phyloP scores from a whole-genome alignment of 2,888 invertebrate genomes.

The Caenorhabditis doughertyi region DNA sequence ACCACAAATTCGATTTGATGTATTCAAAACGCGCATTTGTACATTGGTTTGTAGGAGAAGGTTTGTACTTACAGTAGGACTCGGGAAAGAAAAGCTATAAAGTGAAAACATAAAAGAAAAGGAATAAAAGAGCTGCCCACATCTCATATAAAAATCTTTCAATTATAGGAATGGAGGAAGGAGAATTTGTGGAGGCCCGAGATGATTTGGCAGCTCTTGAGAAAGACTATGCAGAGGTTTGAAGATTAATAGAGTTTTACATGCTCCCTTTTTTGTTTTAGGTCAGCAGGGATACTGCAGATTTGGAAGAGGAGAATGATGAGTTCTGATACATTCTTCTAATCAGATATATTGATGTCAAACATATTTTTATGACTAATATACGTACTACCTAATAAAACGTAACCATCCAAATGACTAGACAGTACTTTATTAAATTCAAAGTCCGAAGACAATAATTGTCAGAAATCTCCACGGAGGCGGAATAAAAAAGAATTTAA shows the following conservation, averaged over 20 bases:
- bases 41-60: slow-evolving; percentile 74
- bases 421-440: too few relatives aligned
- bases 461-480: too few relatives aligned
- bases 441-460: too few relatives aligned
- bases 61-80: slow-evolving; percentile 27
- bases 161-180: slow-evolving; percentile 75
- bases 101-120: neutral
- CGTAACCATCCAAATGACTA: too few relatives aligned
- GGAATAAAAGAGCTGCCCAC: neutral
- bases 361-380: too few relatives aligned
- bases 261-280: slow-evolving; percentile 14
- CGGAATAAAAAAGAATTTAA: too few relatives aligned
- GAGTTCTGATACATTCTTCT: slow-evolving; percentile 51
- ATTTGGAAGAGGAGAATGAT: slow-evolving; percentile 63
- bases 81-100: neutral
- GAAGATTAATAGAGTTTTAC: neutral
- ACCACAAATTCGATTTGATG: slow-evolving; percentile 86
- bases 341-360: too few relatives aligned
- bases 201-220: slow-evolving; percentile 67
- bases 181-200: slow-evolving; percentile 74
- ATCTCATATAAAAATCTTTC: neutral
- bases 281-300: slow-evolving; percentile 62
- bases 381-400: too few relatives aligned
- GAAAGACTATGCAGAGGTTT: slow-evolving; percentile 63
- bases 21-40: slow-evolving; percentile 75